Base-by-base conservation (phyloP, 2,113 vertebrate genomes). In the Tetraodon nigroviridis region DNA sequence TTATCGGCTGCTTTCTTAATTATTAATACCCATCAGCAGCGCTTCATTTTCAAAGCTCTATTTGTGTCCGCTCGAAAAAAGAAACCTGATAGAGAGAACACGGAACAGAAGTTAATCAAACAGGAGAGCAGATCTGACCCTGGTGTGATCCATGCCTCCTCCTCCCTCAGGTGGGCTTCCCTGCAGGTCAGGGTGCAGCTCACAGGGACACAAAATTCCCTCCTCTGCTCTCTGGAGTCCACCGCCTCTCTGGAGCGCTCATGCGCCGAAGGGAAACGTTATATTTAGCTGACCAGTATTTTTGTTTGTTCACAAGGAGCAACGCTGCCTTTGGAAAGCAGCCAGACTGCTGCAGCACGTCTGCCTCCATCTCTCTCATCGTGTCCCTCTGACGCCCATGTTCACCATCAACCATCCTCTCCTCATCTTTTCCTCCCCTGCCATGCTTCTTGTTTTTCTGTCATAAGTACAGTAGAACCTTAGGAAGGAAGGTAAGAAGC, bases 231-330 rank as follows among this genome's bases (percentile, higher is more conserved):
- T 37, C 52, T 16, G 20, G 12, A 61, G 40, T 59, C 58, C 14
- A 1, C 51, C 61, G 21, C 49, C 21, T 62, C 72, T 37, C 69
- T 76, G 67, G 61, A 60, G 72, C 67, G 69, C 70, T 68, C 50
- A 65, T 3, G 46, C 68, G 75, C 29, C 42, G 69, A 72, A 81
- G 74, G 76, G 76, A 86, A 85, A 81, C 79, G 66, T 81, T 89
- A 81, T 86, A 83, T 90, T 89, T 87, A 88, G 87, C 88, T 82
- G 66, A 79, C 79, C 83, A 82, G 82, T 82, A 73, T 86, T 88
- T 48, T 86, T 84, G 83, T 88, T 87, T 87, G 84, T 86, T 86
- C 69, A 75, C 81, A 78, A 67, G 68, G 86, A 87, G 83, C 86
- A 83, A 81, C 78, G 48, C 77, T 79, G 83, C 58, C 77, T 79